These are phyloP conservation scores for Stenichneumon culpator DNA, from an alignment of 2,888 invertebrate species.

Conservation along the genomic window DNA sequence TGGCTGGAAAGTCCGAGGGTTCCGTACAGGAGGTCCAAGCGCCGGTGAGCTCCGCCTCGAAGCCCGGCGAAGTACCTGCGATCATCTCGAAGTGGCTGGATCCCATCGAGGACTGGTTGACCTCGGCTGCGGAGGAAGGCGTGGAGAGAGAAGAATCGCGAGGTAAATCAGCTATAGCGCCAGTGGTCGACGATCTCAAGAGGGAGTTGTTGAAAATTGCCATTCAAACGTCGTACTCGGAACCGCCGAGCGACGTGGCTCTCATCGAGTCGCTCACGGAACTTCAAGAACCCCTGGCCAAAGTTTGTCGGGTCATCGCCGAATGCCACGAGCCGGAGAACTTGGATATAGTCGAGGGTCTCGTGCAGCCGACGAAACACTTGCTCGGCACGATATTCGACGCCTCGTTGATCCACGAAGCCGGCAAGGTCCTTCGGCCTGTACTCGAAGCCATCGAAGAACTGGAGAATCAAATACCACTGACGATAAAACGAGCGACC, in stretches of 20 bases:
- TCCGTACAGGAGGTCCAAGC: constrained; percentile 46
- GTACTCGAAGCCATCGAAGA: constrained; percentile 76
- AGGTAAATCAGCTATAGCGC: constrained; percentile 69
- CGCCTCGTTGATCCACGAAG: constrained; percentile 68
- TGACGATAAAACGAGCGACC: constrained; percentile 75
- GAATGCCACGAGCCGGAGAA: constrained; percentile 74
- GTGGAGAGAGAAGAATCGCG: constrained; percentile 68
- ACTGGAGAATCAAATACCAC: constrained; percentile 77
- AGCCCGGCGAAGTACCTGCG: constrained; percentile 67
- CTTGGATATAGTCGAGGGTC: constrained; percentile 72
- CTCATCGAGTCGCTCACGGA: constrained; percentile 75
- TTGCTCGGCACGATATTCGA: constrained; percentile 73
- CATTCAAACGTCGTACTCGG: constrained; percentile 77
- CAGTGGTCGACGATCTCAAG: constrained; percentile 73
- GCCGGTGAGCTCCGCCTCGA: constrained; percentile 52
- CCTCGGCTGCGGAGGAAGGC: constrained; percentile 70
- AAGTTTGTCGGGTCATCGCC: constrained; percentile 72
- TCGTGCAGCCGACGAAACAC: constrained; percentile 74
- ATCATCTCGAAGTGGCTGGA: constrained; percentile 71
- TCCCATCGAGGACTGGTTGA: constrained; percentile 76
- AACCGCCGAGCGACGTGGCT: constrained; percentile 75
- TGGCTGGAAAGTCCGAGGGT: constrained; percentile 60
- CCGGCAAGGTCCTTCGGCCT: constrained; percentile 70
- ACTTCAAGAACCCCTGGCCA: constrained; percentile 74
- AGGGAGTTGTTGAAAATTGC: constrained; percentile 75